These are phyloP conservation scores for Ctenomys sociabilis DNA, from an alignment of 2,113 vertebrate genomes.

Conservation along the genomic window DNA sequence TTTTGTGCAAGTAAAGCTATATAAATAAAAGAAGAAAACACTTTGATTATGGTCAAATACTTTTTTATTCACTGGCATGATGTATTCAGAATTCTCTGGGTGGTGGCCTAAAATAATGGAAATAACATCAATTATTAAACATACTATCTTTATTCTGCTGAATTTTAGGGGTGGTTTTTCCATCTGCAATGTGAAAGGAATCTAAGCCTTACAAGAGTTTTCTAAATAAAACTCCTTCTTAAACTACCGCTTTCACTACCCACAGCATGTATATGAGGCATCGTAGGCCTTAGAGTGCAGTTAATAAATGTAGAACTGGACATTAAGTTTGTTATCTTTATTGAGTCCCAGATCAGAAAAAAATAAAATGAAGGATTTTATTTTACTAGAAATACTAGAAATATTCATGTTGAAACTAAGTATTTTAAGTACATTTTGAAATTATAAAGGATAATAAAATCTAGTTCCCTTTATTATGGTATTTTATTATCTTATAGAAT, in stretches of 20 bases:
- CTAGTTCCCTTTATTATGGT: background rate
- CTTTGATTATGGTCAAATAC: background rate
- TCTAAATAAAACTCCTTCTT: background rate
- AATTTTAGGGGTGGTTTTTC: background rate
- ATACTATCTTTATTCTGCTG: background rate
- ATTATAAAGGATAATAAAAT: background rate
- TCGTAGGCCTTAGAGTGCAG: background rate
- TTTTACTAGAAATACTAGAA: background rate
- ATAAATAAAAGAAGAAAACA: background rate
- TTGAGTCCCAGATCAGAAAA: background rate
- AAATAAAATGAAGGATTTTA: background rate
- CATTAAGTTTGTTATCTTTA: background rate
- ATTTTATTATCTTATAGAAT: background rate
- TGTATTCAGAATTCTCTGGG: background rate
- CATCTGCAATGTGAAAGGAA: background rate
- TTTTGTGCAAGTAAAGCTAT: background rate
- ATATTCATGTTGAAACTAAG: background rate
- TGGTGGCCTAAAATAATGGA: background rate
- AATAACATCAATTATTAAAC: background rate
- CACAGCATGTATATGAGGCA: background rate
- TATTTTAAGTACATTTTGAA: background rate
- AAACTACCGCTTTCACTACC: background rate
- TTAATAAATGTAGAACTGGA: background rate
- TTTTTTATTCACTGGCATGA: background rate
- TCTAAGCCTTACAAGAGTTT: background rate